These are phyloP conservation scores for Epinotia brunnichana DNA, from an alignment of 2,888 invertebrate genomes.

Conservation along the genomic window DNA sequence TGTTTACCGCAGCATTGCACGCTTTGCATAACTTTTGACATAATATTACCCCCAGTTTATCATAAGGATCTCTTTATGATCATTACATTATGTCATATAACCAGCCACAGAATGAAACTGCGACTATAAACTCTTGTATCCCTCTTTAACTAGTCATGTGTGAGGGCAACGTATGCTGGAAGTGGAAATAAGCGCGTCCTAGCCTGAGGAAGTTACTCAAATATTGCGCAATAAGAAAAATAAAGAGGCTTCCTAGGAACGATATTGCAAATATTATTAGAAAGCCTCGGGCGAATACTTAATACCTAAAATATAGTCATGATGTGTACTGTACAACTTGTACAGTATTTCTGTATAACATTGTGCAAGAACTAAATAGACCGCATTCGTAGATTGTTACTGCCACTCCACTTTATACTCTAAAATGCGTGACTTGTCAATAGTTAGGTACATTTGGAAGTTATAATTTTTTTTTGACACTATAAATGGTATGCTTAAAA, in stretches of 20 bases:
- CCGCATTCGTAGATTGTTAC: no score
- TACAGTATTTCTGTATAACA: no score
- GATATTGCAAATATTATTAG: slow-evolving; percentile 6
- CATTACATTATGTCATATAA: slow-evolving; percentile 30
- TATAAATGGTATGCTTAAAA: no score
- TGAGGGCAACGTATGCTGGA: slow-evolving; percentile 2
- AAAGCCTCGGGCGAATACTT: background rate
- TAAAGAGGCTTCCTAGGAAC: slow-evolving; percentile 11
- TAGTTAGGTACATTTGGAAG: no score
- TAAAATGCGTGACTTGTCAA: no score
- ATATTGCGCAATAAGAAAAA: slow-evolving; percentile 30
- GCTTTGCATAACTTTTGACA: slow-evolving; percentile 26
- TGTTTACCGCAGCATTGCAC: slow-evolving; percentile 23
- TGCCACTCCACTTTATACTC: no score
- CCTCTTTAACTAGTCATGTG: slow-evolving; percentile 1
- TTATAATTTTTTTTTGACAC: no score
- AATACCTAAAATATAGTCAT: background rate
- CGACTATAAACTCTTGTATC: slow-evolving; percentile 19
- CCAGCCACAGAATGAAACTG: slow-evolving; percentile 28
- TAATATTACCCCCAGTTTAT: slow-evolving; percentile 29
- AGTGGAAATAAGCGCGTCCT: slow-evolving; percentile 21
- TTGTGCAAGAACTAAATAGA: no score
- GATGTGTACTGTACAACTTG: background rate
- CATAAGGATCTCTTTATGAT: slow-evolving; percentile 35
- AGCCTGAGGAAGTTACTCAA: slow-evolving; percentile 13